Evolutionary conservation across 2,888 invertebrate species (phyloP).

Genomic region (Metallyticus violacea): DNA sequence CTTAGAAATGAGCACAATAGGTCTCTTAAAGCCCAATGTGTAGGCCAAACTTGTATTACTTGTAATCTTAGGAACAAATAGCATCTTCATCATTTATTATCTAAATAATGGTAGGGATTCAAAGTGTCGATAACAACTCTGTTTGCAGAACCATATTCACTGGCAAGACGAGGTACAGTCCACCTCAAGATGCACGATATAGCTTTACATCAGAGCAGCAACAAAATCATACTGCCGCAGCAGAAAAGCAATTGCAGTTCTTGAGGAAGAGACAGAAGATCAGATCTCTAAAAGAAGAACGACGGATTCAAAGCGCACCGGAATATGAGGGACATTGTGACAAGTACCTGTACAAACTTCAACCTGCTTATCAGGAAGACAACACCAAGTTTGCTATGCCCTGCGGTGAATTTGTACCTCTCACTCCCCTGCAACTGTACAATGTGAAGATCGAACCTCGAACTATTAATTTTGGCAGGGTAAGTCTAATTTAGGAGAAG

Average conservation of each 20-base stretch:
- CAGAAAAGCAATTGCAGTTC: neutral
- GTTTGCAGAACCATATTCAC: conserved; percentile 43
- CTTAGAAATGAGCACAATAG: too few relatives aligned
- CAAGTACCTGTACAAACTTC: neutral
- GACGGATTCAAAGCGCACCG: too few relatives aligned
- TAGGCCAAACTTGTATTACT: too few relatives aligned
- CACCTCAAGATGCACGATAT: neutral
- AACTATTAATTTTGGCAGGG: conserved; percentile 42
- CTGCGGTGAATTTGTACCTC: conserved; percentile 38
- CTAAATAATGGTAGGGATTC: too few relatives aligned
- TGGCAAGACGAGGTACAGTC: conserved; percentile 34
- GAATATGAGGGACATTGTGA: neutral
- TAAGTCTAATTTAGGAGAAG: too few relatives aligned
- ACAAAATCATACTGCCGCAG: neutral
- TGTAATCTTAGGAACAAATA: too few relatives aligned
- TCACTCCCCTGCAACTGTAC: conserved; percentile 47
- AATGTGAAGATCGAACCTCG: conserved; percentile 45
- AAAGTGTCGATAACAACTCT: too few relatives aligned
- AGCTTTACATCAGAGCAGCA: neutral
- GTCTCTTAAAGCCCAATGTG: too few relatives aligned
- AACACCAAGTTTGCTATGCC: neutral
- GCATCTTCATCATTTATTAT: too few relatives aligned
- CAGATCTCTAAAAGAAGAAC: too few relatives aligned
- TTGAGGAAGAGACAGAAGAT: neutral
- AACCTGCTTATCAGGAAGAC: neutral